These are phyloP conservation scores for Campoplex nolae DNA, from an alignment of 2,888 invertebrate species.

Conservation along the genomic window DNA sequence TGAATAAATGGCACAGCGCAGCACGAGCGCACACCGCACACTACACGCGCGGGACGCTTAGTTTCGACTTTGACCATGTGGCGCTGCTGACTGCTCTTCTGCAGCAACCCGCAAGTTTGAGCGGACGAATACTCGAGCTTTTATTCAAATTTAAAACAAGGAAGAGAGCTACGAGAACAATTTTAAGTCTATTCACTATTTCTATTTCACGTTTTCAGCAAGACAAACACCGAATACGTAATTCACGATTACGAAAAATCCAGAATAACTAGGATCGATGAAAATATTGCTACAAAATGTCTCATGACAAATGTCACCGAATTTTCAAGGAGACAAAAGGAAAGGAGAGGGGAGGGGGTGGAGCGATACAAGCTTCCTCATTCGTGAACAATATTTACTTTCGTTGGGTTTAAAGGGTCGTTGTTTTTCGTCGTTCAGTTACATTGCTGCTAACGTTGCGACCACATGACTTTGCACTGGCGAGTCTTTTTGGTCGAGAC, in stretches of 20 bases:
- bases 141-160: background rate
- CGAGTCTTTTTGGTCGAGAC: conserved; percentile 48
- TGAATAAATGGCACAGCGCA: conserved; percentile 34
- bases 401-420: conserved; percentile 65
- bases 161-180: background rate
- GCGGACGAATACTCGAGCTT: background rate
- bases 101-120: conserved; percentile 1
- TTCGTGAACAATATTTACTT: conserved; percentile 44
- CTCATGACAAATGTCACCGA: too few relatives aligned
- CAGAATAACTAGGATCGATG: background rate
- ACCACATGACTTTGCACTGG: conserved; percentile 51
- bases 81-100: background rate
- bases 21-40: background rate
- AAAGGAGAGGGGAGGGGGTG: background rate
- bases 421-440: conserved; percentile 41
- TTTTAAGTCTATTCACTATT: background rate
- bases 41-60: background rate
- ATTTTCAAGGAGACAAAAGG: background rate
- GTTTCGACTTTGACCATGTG: background rate
- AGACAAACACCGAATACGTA: background rate
- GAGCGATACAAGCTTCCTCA: conserved; percentile 1
- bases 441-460: conserved; percentile 27
- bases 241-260: background rate
- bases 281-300: background rate
- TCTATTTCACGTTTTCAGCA: background rate